These are phyloP conservation scores for Ibidorhyncha struthersii DNA, from an alignment of 2,113 vertebrate genomes.

Conservation along the genomic window DNA sequence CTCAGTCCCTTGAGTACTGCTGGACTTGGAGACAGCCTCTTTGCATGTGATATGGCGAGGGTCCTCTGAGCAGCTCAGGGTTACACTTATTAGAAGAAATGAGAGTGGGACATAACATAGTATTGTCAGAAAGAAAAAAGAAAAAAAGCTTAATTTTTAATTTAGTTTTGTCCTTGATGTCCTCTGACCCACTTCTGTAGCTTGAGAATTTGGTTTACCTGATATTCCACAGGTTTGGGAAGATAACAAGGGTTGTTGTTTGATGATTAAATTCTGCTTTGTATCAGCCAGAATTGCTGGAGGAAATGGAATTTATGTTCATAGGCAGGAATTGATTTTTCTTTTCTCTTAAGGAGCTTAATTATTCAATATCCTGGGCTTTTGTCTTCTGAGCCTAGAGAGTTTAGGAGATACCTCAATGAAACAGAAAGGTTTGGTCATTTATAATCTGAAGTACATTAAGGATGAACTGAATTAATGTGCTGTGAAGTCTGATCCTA, in stretches of 20 bases:
- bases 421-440: neutral
- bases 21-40: neutral
- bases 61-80: neutral
- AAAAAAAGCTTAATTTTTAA: neutral
- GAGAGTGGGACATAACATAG: neutral
- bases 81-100: neutral
- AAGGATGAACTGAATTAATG: neutral
- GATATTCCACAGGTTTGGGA: neutral
- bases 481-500: neutral
- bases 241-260: neutral
- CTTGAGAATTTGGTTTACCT: neutral
- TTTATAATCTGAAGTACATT: slow-evolving; percentile 8
- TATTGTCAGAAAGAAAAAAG: neutral
- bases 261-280: neutral
- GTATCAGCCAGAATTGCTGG: neutral
- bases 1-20: neutral
- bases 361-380: slow-evolving; percentile 24
- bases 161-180: neutral
- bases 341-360: slow-evolving; percentile 36
- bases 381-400: neutral
- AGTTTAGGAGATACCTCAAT: neutral
- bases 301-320: neutral
- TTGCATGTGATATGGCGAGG: neutral
- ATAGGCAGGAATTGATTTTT: slow-evolving; percentile 30
- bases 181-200: neutral